phyloP scores from a whole-genome alignment of 2,113 vertebrate species.

The Pontoporia blainvillei region DNA sequence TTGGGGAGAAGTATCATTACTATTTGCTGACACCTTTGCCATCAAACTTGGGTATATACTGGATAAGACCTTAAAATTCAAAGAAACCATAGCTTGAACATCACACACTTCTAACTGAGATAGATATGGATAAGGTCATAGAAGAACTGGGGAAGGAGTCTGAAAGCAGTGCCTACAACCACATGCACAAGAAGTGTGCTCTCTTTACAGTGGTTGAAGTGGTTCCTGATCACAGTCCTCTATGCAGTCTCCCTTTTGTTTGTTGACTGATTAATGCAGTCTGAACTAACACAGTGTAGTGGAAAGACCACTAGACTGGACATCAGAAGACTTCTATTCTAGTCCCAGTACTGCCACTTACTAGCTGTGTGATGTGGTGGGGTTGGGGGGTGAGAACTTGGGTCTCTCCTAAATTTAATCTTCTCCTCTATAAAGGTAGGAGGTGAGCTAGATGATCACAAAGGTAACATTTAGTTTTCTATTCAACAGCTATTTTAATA shows the following conservation, averaged over 20 bases:
- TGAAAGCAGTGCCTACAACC: constrained; percentile 89
- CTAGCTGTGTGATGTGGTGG: neutral
- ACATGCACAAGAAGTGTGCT: constrained; percentile 94
- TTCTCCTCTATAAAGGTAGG: neutral
- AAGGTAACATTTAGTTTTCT: neutral
- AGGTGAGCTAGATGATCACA: neutral
- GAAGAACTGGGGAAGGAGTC: constrained; percentile 94
- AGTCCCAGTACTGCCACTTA: neutral
- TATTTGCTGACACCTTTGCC: neutral
- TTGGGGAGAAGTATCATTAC: neutral
- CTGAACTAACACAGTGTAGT: neutral
- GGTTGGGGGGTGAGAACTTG: neutral
- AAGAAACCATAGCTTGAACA: constrained; percentile 93
- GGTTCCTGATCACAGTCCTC: neutral
- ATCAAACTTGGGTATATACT: neutral
- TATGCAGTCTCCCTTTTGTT: neutral
- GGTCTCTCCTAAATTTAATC: neutral
- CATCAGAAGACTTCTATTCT: neutral
- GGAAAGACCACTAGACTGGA: neutral
- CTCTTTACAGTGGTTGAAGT: constrained; percentile 94
- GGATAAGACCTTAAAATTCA: constrained; percentile 55
- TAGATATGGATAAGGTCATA: constrained; percentile 93
- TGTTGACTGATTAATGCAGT: neutral
- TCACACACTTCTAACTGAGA: constrained; percentile 92
- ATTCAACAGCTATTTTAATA: neutral